Conservation (phyloP, 2,113 vertebrate species). For the Sclerurus mexicanus region DNA sequence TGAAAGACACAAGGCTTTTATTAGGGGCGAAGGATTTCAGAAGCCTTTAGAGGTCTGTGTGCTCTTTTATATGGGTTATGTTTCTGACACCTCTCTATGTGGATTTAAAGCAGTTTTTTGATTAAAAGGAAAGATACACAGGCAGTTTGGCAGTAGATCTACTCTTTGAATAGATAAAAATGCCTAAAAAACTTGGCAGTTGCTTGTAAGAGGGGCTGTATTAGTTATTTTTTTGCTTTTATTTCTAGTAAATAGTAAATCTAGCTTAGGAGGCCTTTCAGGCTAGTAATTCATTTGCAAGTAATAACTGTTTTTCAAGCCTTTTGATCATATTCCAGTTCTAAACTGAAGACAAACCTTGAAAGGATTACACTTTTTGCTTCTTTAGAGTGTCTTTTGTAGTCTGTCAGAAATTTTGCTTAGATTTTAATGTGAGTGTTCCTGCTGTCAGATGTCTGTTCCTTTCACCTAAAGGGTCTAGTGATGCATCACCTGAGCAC, state of each 20-base stretch:
- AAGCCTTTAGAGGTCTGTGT: not conserved
- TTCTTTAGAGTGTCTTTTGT: not conserved
- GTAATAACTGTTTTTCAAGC: not conserved
- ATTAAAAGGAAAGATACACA: not conserved
- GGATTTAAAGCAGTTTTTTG: not conserved
- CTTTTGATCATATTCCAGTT: not conserved
- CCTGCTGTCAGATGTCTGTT: not conserved
- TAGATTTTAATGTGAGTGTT: not conserved
- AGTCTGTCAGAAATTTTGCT: not conserved
- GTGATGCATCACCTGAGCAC: not conserved
- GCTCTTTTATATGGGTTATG: not conserved
- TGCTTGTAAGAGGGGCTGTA: not conserved
- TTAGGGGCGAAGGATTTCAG: not conserved
- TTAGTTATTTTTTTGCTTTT: not conserved
- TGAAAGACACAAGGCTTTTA: not conserved
- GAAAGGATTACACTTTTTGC: not conserved
- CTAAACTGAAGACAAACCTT: not conserved
- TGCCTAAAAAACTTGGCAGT: not conserved
- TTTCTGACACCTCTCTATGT: not conserved
- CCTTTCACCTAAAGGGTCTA: not conserved
- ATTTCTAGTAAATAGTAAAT: not conserved
- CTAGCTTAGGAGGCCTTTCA: not conserved
- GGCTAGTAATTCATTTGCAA: not conserved
- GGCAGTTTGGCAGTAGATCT: not conserved
- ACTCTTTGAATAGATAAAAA: not conserved